phyloP scores from a whole-genome alignment of 2,888 invertebrate genomes.

The Sinopyrophorus schimmeli region DNA sequence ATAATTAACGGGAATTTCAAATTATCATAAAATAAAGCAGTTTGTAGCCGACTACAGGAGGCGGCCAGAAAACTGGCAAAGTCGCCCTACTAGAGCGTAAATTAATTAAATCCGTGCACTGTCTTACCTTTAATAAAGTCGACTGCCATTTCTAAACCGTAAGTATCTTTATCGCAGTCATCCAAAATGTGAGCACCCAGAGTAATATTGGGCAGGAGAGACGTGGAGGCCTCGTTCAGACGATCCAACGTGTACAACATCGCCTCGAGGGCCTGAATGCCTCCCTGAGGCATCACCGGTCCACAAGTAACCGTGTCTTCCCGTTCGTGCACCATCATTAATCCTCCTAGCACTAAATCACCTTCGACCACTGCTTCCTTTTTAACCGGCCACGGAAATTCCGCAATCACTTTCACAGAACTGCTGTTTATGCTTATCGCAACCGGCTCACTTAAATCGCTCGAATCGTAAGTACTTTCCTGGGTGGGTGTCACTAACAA shows the following conservation, averaged over 20 bases:
- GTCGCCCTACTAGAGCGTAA: no score
- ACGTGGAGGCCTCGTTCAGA: conserved; percentile 66
- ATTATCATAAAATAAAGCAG: no score
- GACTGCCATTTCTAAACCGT: conserved; percentile 93
- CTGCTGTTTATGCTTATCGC: conserved; percentile 7
- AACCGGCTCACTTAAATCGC: conserved; percentile 3
- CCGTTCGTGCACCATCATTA: conserved; percentile 95
- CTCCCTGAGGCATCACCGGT: conserved; percentile 92
- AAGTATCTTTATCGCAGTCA: conserved; percentile 95
- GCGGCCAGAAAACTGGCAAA: no score
- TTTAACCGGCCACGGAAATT: conserved; percentile 76
- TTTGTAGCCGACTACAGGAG: no score
- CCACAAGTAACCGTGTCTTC: conserved; percentile 88
- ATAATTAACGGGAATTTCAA: no score
- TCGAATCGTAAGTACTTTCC: no score
- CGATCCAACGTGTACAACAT: conserved; percentile 90
- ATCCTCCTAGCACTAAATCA: conserved; percentile 83
- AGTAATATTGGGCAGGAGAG: conserved; percentile 76
- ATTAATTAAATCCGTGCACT: no score
- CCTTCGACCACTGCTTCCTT: conserved; percentile 87
- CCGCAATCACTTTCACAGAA: conserved; percentile 31
- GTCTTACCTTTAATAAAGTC: conserved; percentile 93
- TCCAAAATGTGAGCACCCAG: conserved; percentile 89
- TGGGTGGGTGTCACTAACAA: no score
- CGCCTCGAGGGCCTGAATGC: conserved; percentile 84